These are phyloP conservation scores for Mechanitis mazaeus DNA, from an alignment of 2,888 invertebrate genomes.

Conservation along the genomic window DNA sequence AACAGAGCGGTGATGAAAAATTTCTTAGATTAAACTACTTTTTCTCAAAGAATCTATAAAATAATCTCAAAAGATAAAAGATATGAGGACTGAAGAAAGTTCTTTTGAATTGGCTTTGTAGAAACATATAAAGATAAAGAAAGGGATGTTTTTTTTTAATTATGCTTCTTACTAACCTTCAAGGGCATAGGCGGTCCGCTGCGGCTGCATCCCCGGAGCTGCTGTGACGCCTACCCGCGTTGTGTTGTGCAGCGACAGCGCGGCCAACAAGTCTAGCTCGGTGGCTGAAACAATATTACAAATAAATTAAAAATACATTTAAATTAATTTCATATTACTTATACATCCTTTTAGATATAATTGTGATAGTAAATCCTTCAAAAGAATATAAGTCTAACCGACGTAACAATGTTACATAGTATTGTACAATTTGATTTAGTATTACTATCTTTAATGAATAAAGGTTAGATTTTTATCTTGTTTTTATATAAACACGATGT, in stretches of 20 bases:
- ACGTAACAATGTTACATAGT: no score
- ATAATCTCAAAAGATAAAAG: no score
- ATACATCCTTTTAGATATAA: background rate
- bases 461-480: no score
- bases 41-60: no score
- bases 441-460: no score
- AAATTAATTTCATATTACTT: background rate
- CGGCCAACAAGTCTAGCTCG: conserved; percentile 86
- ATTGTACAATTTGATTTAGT: no score
- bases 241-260: conserved; percentile 86
- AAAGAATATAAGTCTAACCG: no score
- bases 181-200: conserved; percentile 83
- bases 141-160: background rate
- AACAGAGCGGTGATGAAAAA: no score
- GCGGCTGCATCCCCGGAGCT: conserved; percentile 81
- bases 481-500: no score
- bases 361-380: no score
- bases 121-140: conserved; percentile 15
- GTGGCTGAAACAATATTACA: conserved; percentile 72
- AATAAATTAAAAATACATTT: background rate
- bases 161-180: conserved; percentile 75
- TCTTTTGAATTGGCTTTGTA: background rate
- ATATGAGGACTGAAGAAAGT: no score
- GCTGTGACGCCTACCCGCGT: conserved; percentile 82
- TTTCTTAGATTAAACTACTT: no score